phyloP scores from a whole-genome alignment of 2,888 invertebrate genomes.

The Drosophila fungiperda region DNA sequence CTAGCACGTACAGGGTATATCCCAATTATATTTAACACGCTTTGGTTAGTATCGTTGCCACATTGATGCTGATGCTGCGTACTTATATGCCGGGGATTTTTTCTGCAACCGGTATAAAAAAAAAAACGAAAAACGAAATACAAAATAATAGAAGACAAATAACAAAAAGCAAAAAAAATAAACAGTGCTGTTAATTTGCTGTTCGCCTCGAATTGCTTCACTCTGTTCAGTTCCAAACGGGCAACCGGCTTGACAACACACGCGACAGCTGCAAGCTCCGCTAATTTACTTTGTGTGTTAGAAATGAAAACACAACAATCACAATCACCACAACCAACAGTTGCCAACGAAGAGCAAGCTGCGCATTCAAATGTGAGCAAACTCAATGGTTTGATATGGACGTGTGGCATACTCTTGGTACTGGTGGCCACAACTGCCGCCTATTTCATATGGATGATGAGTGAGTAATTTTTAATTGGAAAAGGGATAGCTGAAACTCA shows the following conservation, averaged over 20 bases:
- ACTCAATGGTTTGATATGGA: constrained; percentile 44
- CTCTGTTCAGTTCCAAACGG: constrained; percentile 48
- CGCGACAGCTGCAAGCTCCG: constrained; percentile 8
- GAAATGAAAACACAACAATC: constrained; percentile 19
- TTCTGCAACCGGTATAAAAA: constrained; percentile 20
- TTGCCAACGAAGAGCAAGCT: constrained; percentile 24
- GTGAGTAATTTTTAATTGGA: constrained; percentile 27
- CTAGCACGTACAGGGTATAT: constrained; percentile 4
- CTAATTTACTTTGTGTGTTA: constrained; percentile 3
- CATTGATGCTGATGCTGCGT: constrained; percentile 48
- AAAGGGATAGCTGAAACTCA: not conserved
- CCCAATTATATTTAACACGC: not conserved
- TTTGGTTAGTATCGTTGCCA: constrained; percentile 7
- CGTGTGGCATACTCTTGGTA: constrained; percentile 50
- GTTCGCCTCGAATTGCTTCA: constrained; percentile 38
- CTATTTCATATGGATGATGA: constrained; percentile 62
- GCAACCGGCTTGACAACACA: constrained; percentile 49
- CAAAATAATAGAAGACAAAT: constrained; percentile 12
- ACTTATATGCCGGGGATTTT: constrained; percentile 57
- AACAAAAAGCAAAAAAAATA: constrained; percentile 29
- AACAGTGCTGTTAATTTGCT: constrained; percentile 23
- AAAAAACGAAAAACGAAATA: not conserved
- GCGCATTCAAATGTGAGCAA: constrained; percentile 22
- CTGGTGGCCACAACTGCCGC: constrained; percentile 45
- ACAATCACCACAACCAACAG: constrained; percentile 8